Evolutionary conservation across 2,888 invertebrate genomes (phyloP).

Genomic region (Agonopterix heracliana): DNA sequence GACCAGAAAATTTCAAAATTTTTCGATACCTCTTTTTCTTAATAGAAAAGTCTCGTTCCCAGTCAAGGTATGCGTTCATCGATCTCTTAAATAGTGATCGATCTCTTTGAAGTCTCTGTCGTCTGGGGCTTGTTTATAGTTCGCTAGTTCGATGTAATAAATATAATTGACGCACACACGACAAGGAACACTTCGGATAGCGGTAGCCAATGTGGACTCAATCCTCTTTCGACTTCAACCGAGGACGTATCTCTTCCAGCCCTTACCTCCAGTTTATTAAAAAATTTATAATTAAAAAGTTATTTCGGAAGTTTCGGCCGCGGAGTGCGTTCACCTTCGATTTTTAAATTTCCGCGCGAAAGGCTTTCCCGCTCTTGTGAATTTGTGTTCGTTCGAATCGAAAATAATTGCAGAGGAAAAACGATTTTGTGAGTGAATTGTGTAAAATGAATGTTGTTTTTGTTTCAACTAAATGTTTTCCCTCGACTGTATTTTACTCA

Average conservation of each 20-base stretch:
- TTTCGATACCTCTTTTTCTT: neutral
- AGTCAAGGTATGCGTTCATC: constrained; percentile 32
- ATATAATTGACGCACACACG: constrained; percentile 67
- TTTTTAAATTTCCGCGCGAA: constrained; percentile 47
- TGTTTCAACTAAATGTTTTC: neutral
- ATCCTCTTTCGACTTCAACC: constrained; percentile 64
- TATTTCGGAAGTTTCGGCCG: constrained; percentile 15
- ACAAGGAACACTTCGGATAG: constrained; percentile 46
- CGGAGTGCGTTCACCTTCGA: constrained; percentile 27
- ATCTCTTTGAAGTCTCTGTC: constrained; percentile 70
- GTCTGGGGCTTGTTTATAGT: constrained; percentile 58
- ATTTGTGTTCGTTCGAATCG: constrained; percentile 28
- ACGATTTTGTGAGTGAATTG: constrained; percentile 42
- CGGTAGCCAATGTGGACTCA: constrained; percentile 57
- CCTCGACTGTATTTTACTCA: neutral
- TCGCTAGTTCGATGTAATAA: constrained; percentile 61
- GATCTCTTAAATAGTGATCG: constrained; percentile 58
- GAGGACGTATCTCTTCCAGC: constrained; percentile 55
- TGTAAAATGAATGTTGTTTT: constrained; percentile 18
- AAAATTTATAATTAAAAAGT: constrained; percentile 21
- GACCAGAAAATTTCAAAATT: neutral
- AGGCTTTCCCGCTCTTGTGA: constrained; percentile 30
- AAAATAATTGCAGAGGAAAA: constrained; percentile 31
- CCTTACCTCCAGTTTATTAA: constrained; percentile 39
- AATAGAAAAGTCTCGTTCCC: neutral